A percentile compares a stretch with the other conserved stretches of the same genome.
phyloP scores from a whole-genome alignment of 2,113 vertebrate species.

The Oxyura jamaicensis region DNA sequence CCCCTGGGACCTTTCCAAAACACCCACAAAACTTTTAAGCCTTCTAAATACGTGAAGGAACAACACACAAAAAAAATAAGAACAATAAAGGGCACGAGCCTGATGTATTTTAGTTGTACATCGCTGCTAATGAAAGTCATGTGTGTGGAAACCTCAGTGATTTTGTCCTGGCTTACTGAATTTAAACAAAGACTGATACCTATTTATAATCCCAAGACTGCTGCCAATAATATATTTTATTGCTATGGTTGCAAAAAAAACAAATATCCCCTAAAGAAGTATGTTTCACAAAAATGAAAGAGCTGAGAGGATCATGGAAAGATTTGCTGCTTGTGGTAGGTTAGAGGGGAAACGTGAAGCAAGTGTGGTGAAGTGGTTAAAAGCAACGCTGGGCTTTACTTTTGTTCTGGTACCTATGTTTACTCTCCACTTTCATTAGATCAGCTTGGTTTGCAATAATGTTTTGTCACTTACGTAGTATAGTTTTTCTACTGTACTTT shows the following conservation, averaged over 20 bases:
- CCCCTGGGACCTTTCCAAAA: background rate
- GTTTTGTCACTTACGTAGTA: background rate
- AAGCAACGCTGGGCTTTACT: background rate
- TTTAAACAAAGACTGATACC: constrained; percentile 35
- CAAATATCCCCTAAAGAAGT: background rate
- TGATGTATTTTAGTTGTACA: background rate
- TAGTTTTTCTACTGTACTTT: background rate
- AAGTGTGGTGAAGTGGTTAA: background rate
- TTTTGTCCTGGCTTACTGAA: constrained; percentile 37
- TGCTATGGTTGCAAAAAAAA: constrained; percentile 32
- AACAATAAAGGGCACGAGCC: background rate
- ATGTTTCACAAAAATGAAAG: constrained; percentile 22
- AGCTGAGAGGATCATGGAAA: background rate
- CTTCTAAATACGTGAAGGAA: background rate
- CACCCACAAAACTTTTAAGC: background rate
- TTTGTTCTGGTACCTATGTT: background rate
- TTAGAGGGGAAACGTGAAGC: background rate
- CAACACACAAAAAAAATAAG: background rate
- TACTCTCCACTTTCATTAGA: constrained; percentile 3
- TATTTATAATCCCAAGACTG: background rate
- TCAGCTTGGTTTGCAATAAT: background rate
- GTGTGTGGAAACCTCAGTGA: constrained; percentile 15
- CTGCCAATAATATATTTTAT: constrained; percentile 34
- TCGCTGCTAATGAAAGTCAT: constrained; percentile 2
- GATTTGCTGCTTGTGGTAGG: background rate